Percentiles rank a stretch among this genome's conserved stretches.
Conservation (phyloP, 2,888 invertebrate species). For the Trichacis sp. region DNA sequence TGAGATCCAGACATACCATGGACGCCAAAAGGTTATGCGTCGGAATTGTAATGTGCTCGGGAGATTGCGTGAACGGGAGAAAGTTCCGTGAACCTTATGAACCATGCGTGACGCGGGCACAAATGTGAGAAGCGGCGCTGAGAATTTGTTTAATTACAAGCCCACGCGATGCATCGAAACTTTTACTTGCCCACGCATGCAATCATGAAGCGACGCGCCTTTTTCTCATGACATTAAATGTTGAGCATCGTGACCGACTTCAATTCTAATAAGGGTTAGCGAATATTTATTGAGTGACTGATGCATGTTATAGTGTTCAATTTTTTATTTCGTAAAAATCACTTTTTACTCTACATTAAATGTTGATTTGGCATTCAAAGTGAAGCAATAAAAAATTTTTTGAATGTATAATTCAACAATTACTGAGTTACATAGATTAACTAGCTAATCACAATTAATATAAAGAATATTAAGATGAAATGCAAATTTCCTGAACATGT, state of each 20-base stretch:
- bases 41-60: conserved; percentile 14
- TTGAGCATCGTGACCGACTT: conserved; percentile 42
- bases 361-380: no score
- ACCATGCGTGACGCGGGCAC: conserved; percentile 24
- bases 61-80: conserved; percentile 34
- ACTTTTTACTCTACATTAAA: no score
- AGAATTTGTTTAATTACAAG: conserved; percentile 45
- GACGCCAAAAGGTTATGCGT: conserved; percentile 21
- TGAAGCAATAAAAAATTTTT: no score
- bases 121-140: conserved; percentile 35
- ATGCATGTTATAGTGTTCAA: no score
- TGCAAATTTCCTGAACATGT: no score
- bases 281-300: no score
- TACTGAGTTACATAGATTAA: no score
- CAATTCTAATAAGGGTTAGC: no score
- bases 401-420: no score
- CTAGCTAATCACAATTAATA: no score
- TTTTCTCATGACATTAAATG: conserved; percentile 44
- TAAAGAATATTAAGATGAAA: no score
- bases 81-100: conserved; percentile 34
- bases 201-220: conserved; percentile 42
- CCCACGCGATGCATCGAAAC: conserved; percentile 42
- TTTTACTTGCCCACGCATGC: conserved; percentile 45
- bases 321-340: no score
- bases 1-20: conserved; percentile 13